A percentile compares a stretch with the other conserved stretches of the same genome.
Evolutionary conservation across 2,888 invertebrate genomes (phyloP).

Genomic region (Malacosoma neustria): DNA sequence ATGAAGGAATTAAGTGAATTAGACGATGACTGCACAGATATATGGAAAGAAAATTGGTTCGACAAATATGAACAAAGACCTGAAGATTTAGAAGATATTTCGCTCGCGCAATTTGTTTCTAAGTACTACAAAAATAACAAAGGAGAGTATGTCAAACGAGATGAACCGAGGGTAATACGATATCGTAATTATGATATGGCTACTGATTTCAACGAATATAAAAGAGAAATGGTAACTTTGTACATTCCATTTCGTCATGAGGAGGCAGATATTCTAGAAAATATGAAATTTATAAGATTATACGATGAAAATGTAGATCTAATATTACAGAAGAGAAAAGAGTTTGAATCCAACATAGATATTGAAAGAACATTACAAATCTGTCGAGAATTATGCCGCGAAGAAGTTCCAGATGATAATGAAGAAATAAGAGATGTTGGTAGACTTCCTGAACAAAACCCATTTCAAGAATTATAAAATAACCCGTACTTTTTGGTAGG

Average conservation of each 20-base stretch:
- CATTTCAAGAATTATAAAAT: no score
- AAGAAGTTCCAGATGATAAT: constrained; percentile 10
- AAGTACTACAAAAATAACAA: constrained; percentile 15
- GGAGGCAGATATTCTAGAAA: constrained; percentile 30
- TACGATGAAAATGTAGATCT: constrained; percentile 27
- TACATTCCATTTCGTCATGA: constrained; percentile 36
- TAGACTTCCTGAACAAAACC: no score
- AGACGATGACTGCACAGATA: constrained; percentile 23
- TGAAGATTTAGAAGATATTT: constrained; percentile 20
- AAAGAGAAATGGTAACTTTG: constrained; percentile 31
- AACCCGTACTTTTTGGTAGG: no score
- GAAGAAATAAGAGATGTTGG: no score
- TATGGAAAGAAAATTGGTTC: constrained; percentile 40
- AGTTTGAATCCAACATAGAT: constrained; percentile 20
- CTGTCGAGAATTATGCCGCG: constrained; percentile 18
- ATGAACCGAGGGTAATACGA: constrained; percentile 3
- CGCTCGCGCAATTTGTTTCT: constrained; percentile 35
- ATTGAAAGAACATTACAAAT: constrained; percentile 20
- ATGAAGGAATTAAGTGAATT: constrained; percentile 24
- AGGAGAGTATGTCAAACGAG: background rate
- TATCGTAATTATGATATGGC: constrained; percentile 3
- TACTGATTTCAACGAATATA: constrained; percentile 28
- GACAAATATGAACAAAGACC: constrained; percentile 38
- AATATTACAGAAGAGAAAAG: constrained; percentile 17
- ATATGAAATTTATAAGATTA: constrained; percentile 25